Evolutionary conservation across 2,888 invertebrate species (phyloP), one percentile per base, ranked within the genome.

Genomic region (Morinoia aosen): DNA sequence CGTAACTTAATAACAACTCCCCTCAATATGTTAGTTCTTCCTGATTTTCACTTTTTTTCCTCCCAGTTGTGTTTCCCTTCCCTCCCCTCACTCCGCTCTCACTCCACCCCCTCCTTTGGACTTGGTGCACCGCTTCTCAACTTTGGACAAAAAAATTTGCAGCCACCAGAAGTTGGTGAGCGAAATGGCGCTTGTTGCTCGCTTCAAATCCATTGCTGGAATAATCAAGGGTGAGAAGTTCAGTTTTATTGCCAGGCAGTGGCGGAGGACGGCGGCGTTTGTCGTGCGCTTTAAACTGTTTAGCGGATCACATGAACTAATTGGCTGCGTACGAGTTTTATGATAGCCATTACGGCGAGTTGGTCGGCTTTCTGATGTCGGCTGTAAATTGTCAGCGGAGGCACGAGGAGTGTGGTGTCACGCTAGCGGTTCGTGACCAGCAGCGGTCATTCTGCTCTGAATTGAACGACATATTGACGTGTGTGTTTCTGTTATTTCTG

Each of bases 141-240:
- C 48, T 93, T 57, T 56, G 57, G 57, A 57, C 93, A 57, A 14
- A 40, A 93, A 93, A 93, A 48, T 93, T 93, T 33, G 57, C 93
- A 57, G 16, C 33, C 57, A 93, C 57, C 57, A 93, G 90, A 93
- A 93, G 93, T 93, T 57, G 12, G 93, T 56, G 57, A 11, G 2
- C 58, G n/a, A 57, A 57, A 93, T 57, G 93, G 57, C n/a, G 93
- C 57, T 93, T 57, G 93, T 57, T 93, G 33, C 12, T 57, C 93
- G 93, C 93, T 93, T 93, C 93, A 56, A 57, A 56, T 93, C 93
- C 57, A 93, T 93, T 57, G 93, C 57, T 33, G 57, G 90, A 39
- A 90, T 90, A 90, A 48, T 90, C 40, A 90, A 40, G 90, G 12
- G 48, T 39, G 40, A 14, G 48, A 90, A 90, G 40, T 90, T 90